These are phyloP conservation scores for Caracal caracal DNA, from an alignment of 2,113 vertebrate species.

Conservation along the genomic window DNA sequence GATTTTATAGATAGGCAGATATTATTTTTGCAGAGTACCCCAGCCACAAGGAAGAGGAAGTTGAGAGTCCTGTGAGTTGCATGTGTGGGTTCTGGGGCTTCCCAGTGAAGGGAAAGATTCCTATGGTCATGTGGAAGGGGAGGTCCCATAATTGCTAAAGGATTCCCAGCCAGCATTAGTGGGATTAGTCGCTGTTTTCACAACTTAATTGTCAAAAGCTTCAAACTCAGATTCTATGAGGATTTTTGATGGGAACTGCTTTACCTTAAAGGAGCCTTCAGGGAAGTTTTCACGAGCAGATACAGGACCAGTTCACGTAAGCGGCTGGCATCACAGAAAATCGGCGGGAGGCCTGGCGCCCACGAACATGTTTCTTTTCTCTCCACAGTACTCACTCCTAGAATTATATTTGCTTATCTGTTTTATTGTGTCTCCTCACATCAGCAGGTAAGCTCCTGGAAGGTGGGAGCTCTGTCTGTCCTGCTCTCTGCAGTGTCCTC, in stretches of 20 bases:
- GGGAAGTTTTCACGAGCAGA: neutral
- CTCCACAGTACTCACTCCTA: neutral
- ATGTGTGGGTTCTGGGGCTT: constrained; percentile 66
- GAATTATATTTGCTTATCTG: constrained; percentile 5
- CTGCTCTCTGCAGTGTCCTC: neutral
- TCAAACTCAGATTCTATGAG: neutral
- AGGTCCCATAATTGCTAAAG: constrained; percentile 69
- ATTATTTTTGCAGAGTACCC: neutral
- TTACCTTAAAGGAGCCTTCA: neutral
- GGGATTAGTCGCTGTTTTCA: constrained; percentile 42
- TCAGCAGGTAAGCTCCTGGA: neutral
- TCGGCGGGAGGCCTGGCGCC: neutral
- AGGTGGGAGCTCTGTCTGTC: neutral
- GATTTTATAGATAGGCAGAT: constrained; percentile 32
- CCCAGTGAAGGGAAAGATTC: constrained; percentile 60
- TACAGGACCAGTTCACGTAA: neutral
- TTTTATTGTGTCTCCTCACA: neutral
- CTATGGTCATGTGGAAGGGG: constrained; percentile 36
- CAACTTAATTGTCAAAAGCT: constrained; percentile 34
- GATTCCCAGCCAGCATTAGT: constrained; percentile 6
- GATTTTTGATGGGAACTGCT: constrained; percentile 2
- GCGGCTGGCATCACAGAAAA: neutral
- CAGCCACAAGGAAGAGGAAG: constrained; percentile 67
- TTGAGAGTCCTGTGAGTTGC: constrained; percentile 59
- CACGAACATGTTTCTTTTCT: neutral